Conservation (phyloP, 2,797 vertebrate species). For the Tapirus indicus region DNA sequence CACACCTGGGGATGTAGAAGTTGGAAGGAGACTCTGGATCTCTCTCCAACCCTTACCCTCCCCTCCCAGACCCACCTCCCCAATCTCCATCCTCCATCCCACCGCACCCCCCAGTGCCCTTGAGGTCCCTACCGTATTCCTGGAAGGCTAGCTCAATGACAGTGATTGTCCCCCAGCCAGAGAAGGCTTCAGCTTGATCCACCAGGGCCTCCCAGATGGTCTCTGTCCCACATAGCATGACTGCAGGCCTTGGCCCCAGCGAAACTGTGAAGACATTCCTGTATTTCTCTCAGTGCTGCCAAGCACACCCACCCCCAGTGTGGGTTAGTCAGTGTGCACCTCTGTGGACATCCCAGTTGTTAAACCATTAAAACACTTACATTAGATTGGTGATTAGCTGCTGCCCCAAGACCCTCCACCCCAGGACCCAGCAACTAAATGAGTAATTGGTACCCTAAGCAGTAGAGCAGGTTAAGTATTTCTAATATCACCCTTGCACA, state of each 20-base stretch:
- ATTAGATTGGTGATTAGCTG: background rate
- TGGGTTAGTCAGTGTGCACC: background rate
- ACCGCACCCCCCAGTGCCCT: rapidly evolving
- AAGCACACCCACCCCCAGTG: background rate
- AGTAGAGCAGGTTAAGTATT: background rate
- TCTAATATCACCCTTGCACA: background rate
- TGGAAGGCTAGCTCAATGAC: slow-evolving; percentile 65
- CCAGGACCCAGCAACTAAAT: background rate
- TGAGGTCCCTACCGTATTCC: slow-evolving; percentile 83
- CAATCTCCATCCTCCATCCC: background rate
- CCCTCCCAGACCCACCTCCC: background rate
- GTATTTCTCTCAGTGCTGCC: slow-evolving; percentile 86
- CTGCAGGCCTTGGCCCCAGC: slow-evolving; percentile 82
- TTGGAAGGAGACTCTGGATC: background rate
- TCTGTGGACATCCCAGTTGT: background rate
- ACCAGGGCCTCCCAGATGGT: slow-evolving; percentile 87
- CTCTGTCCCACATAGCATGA: slow-evolving; percentile 87
- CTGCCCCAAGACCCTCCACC: background rate
- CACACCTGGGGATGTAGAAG: slow-evolving; percentile 50
- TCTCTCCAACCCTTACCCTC: background rate
- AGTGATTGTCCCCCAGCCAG: slow-evolving; percentile 81
- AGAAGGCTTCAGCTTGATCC: slow-evolving; percentile 87
- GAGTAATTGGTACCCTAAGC: background rate
- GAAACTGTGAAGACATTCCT: slow-evolving; percentile 87
- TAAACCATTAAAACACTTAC: background rate